Base-by-base conservation (phyloP, 2,888 invertebrate genomes). In the Parnassius mnemosyne region DNA sequence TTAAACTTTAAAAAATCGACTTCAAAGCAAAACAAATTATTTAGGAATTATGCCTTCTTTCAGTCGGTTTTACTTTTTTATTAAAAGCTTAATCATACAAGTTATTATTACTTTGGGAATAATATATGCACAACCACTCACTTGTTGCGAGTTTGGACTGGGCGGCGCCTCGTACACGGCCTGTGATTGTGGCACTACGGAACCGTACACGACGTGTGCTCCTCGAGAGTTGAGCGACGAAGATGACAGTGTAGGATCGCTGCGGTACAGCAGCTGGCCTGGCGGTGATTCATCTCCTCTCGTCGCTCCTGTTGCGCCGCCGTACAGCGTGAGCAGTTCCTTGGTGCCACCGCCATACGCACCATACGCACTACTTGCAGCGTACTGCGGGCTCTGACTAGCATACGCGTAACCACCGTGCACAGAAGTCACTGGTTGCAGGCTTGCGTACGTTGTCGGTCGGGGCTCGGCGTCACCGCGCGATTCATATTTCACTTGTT, bases 221-320 rank as follows among this genome's bases (percentile, higher is more conserved):
- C 88, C 90, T 58, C 92, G 92, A 66, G 93, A 78, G 56, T 80
- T 75, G 68, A 94, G 84, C n/a, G 92, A 92, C 0, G 94, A 93
- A 0, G 94, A 93, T 0, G 93, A 93, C 57, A 95, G 84, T 54
- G 94, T 94, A n/a, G 95, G 95, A 79, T 95, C 95, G 65, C 92
- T 92, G 68, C 94, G 93, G 79, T 93, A 94, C 74, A 94, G 86
- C 63, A 94, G 88, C 71, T 92, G 91, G 2, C 88, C 87, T 0
- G 94, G 93, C 7, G 93, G 93, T 16, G 93, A 92, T 64, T 92
- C 89, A 66, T 92, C 88, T 0, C 83, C 90, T 20, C 88, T 84
- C 62, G 79, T 77, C 53, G 73, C 77, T 3, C 71, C 25, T 75
- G 80, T 59, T 83, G 82, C 5, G 68, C 66, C 62, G 64, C 74